Conservation (phyloP, 2,797 vertebrate species). For the Aulostomus chinensis region DNA sequence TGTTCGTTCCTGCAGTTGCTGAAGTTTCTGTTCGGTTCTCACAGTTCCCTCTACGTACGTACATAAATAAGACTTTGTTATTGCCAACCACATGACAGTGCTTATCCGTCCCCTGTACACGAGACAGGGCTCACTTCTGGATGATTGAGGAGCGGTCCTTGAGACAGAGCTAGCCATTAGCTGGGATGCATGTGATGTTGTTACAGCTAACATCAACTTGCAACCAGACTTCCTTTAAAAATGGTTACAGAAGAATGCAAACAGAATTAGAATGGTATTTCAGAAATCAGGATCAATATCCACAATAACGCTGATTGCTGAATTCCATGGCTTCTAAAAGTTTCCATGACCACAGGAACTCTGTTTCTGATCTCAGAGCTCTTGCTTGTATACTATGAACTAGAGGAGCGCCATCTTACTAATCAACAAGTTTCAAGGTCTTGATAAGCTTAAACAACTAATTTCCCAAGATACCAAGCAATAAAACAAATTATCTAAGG, state of each 20-base stretch:
- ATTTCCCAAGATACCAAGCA: not conserved
- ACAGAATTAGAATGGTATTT: not conserved
- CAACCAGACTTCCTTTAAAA: too few species aligned
- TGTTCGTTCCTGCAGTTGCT: constrained; percentile 42
- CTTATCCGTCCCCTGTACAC: not conserved
- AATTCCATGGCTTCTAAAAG: not conserved
- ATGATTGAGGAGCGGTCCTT: not conserved
- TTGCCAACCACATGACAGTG: not conserved
- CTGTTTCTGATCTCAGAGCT: not conserved
- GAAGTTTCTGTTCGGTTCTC: constrained; percentile 11
- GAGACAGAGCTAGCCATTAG: not conserved
- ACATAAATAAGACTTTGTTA: not conserved
- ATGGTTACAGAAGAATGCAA: not conserved
- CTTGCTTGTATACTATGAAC: too few species aligned
- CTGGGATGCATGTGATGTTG: not conserved
- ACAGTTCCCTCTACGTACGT: constrained; percentile 9
- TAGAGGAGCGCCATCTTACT: not conserved
- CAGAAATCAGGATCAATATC: not conserved
- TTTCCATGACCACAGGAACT: constrained; percentile 6
- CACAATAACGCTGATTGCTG: not conserved
- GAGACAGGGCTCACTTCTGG: not conserved
- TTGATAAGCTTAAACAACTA: constrained; percentile 5
- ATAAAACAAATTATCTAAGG: constrained; percentile 1
- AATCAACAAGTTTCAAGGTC: not conserved
- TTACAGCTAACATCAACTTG: too few species aligned